Percentiles rank a stretch among this genome's conserved stretches.
Evolutionary conservation across 2,113 vertebrate species (phyloP).

Genomic region (Vicugna pacos): DNA sequence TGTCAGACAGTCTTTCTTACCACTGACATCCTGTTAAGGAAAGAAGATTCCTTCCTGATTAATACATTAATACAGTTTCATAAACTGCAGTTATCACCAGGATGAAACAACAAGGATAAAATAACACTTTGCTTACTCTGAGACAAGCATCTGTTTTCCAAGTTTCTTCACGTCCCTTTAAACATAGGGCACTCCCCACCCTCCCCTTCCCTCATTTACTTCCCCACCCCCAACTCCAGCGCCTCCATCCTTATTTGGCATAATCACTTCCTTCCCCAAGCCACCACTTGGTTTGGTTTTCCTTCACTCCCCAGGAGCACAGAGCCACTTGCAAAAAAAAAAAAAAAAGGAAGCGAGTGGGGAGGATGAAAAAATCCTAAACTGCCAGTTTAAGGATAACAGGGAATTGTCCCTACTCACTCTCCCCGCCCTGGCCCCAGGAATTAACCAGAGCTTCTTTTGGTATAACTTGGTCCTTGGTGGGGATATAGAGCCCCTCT

Average conservation of each 20-base stretch:
- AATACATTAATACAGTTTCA: not conserved
- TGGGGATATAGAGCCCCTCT: not conserved
- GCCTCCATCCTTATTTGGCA: not conserved
- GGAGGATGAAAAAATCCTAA: not conserved
- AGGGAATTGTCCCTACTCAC: not conserved
- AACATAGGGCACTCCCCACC: not conserved
- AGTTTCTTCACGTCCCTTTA: not conserved
- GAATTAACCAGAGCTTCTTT: not conserved
- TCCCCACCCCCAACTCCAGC: not conserved
- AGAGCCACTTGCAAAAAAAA: not conserved
- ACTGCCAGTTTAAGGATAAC: not conserved
- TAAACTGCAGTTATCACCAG: not conserved
- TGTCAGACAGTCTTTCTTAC: not conserved
- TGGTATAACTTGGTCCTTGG: not conserved
- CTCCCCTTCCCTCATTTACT: not conserved
- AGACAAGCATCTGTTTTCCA: not conserved
- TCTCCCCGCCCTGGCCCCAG: rapidly evolving
- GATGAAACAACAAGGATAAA: not conserved
- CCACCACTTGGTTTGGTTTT: not conserved
- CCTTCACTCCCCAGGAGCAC: not conserved
- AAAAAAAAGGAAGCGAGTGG: not conserved
- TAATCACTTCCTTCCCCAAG: not conserved
- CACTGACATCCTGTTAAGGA: not conserved
- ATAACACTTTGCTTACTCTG: not conserved
- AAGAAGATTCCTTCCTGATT: not conserved